These are phyloP conservation scores for Hetaerina americana DNA, from an alignment of 1,140 invertebrate genomes.

Conservation along the genomic window DNA sequence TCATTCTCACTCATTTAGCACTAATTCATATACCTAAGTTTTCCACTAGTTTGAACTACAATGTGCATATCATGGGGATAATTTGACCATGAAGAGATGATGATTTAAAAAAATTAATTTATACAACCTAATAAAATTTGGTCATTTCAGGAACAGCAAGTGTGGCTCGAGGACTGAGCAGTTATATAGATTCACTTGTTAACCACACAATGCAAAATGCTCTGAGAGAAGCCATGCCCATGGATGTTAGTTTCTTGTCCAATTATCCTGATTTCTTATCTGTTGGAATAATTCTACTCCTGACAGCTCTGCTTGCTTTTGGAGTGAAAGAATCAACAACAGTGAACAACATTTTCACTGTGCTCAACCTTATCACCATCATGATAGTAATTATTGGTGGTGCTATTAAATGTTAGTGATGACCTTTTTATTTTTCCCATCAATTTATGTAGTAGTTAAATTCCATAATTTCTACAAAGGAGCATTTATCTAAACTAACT, in stretches of 20 bases:
- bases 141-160: conserved; percentile 64
- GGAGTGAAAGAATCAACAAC: conserved; percentile 72
- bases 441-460: too few relatives aligned
- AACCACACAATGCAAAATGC: conserved; percentile 55
- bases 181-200: conserved; percentile 72
- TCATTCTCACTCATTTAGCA: too few relatives aligned
- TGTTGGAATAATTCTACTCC: conserved; percentile 49
- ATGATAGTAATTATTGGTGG: conserved; percentile 71
- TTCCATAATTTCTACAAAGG: too few relatives aligned
- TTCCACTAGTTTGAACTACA: too few relatives aligned
- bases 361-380: conserved; percentile 70
- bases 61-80: too few relatives aligned
- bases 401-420: conserved; percentile 49
- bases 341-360: conserved; percentile 73
- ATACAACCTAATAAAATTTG: too few relatives aligned
- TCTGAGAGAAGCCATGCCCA: conserved; percentile 52
- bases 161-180: conserved; percentile 81
- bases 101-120: too few relatives aligned
- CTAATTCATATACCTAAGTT: too few relatives aligned
- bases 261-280: conserved; percentile 76
- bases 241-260: conserved; percentile 54
- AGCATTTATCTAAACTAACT: background rate
- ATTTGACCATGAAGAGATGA: too few relatives aligned
- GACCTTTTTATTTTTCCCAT: too few relatives aligned
- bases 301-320: conserved; percentile 41